A percentile compares a stretch with the other conserved stretches of the same genome.
phyloP scores from a whole-genome alignment of 2,888 invertebrate species.

The Bembecia ichneumoniformis region DNA sequence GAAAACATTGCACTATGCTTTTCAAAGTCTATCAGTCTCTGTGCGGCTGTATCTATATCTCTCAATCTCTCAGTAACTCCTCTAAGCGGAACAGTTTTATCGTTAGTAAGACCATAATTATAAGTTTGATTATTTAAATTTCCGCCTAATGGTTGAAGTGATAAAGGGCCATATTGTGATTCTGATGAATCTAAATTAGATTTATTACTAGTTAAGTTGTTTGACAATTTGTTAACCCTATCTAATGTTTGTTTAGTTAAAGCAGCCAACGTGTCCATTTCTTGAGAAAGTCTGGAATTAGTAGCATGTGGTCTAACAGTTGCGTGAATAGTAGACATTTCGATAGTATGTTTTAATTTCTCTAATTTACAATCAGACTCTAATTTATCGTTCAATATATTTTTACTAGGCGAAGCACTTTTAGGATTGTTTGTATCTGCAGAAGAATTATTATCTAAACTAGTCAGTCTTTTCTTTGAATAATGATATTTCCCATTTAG shows the following conservation, averaged over 20 bases:
- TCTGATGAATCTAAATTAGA: slow-evolving; percentile 51
- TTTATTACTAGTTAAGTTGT: slow-evolving; percentile 68
- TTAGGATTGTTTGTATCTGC: slow-evolving; percentile 51
- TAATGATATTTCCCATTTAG: slow-evolving; percentile 67
- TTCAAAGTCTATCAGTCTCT: slow-evolving; percentile 70
- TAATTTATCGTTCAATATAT: slow-evolving; percentile 40
- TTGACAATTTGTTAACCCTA: slow-evolving; percentile 76
- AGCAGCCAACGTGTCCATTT: slow-evolving; percentile 76
- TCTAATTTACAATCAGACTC: slow-evolving; percentile 27
- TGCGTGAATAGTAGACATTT: slow-evolving; percentile 64
- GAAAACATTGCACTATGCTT: slow-evolving; percentile 70
- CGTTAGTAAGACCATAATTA: slow-evolving; percentile 46
- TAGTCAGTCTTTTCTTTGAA: slow-evolving; percentile 73
- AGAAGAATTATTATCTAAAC: slow-evolving; percentile 64
- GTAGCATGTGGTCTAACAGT: slow-evolving; percentile 51
- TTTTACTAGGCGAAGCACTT: slow-evolving; percentile 41
- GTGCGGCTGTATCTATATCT: slow-evolving; percentile 68
- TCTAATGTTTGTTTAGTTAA: slow-evolving; percentile 78
- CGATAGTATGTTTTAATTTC: slow-evolving; percentile 34
- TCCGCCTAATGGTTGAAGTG: slow-evolving; percentile 44
- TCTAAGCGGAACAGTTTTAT: slow-evolving; percentile 40
- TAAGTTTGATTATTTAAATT: slow-evolving; percentile 43
- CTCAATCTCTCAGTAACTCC: slow-evolving; percentile 61
- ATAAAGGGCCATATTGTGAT: slow-evolving; percentile 44
- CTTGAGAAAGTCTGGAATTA: slow-evolving; percentile 64